phyloP scores from a whole-genome alignment of 2,888 invertebrate species.

The Poecilus cupreus region DNA sequence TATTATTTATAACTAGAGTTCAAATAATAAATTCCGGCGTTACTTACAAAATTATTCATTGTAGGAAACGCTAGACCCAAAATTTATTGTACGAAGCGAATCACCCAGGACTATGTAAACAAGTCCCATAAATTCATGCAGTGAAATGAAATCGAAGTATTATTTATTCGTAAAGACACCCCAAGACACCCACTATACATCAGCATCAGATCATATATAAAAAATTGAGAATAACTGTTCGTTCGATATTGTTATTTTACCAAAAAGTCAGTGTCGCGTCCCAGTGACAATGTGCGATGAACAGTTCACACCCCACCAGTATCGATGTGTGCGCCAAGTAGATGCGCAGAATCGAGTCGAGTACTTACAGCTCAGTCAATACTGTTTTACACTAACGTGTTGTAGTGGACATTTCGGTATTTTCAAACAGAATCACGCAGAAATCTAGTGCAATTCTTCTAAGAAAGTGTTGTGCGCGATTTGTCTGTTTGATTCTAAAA shows the following conservation, averaged over 20 bases:
- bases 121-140: not conserved
- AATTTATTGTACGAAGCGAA: not conserved
- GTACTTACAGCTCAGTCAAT: constrained; percentile 43
- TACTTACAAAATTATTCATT: constrained; percentile 20
- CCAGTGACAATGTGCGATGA: constrained; percentile 30
- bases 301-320: constrained; percentile 62
- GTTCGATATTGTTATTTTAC: constrained; percentile 9
- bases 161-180: not conserved
- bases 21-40: not conserved
- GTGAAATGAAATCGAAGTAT: constrained; percentile 3
- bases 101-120: not conserved
- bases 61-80: not conserved
- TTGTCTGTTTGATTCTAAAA: constrained; percentile 10
- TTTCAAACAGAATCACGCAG: constrained; percentile 40
- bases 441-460: not conserved
- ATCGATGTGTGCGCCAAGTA: constrained; percentile 71
- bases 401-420: constrained; percentile 44
- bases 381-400: constrained; percentile 38
- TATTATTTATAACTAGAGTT: constrained; percentile 12
- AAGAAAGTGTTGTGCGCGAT: constrained; percentile 32
- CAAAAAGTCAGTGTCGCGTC: not conserved
- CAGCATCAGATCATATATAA: constrained; percentile 15
- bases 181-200: constrained; percentile 1
- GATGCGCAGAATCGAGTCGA: constrained; percentile 69
- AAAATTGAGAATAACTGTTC: constrained; percentile 27